These are phyloP conservation scores for Sycobia sp. DNA, from an alignment of 1,140 invertebrate species.

Conservation along the genomic window DNA sequence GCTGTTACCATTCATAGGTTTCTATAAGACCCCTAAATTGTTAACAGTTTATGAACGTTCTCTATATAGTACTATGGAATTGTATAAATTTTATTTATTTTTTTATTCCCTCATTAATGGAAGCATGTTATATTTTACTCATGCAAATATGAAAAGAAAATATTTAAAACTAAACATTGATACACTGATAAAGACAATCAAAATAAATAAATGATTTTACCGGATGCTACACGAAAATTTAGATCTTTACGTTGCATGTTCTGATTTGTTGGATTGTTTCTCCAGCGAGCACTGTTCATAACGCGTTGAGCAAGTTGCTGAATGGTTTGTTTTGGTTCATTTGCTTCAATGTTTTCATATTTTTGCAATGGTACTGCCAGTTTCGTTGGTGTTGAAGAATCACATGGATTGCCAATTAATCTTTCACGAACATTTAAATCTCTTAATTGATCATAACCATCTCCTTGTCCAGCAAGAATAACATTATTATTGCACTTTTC, in stretches of 20 bases:
- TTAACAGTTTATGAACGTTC: too few relatives aligned
- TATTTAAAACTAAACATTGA: too few relatives aligned
- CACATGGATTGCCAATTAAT: constrained; percentile 39
- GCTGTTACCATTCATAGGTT: too few relatives aligned
- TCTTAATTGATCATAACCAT: constrained; percentile 48
- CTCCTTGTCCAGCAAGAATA: constrained; percentile 50
- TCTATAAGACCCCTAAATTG: too few relatives aligned
- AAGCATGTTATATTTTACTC: too few relatives aligned
- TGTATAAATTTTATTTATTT: too few relatives aligned
- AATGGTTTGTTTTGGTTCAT: constrained; percentile 49
- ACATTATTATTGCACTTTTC: constrained; percentile 37
- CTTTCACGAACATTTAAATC: constrained; percentile 39
- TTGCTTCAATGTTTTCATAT: constrained; percentile 13
- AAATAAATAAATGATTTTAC: too few relatives aligned
- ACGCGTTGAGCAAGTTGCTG: constrained; percentile 54
- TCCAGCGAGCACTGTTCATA: constrained; percentile 58
- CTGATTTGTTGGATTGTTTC: constrained; percentile 36
- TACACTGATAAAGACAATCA: too few relatives aligned
- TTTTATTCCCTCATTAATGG: too few relatives aligned
- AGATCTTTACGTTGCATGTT: constrained; percentile 9
- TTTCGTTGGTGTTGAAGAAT: constrained; percentile 56
- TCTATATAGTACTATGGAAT: too few relatives aligned
- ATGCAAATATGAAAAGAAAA: too few relatives aligned
- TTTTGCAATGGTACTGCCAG: not conserved
- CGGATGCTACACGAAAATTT: not conserved